Conservation (phyloP, 2,797 vertebrate genomes). For the Acrossocheilus wenchowensis region DNA sequence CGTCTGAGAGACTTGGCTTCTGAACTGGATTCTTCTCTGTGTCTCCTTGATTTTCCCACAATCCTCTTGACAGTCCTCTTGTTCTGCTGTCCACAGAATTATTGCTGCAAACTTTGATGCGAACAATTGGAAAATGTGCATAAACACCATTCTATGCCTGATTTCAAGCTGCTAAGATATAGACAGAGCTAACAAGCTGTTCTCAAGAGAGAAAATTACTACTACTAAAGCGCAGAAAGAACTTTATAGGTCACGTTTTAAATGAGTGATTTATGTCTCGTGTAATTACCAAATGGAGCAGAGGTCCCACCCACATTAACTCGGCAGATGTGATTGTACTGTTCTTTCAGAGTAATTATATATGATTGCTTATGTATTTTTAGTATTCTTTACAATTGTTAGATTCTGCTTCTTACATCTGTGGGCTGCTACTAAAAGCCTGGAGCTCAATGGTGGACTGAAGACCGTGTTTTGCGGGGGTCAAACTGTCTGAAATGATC, state of each 20-base stretch:
- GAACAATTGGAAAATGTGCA: not conserved
- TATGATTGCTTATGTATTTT: conserved; percentile 45
- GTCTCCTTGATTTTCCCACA: conserved; percentile 28
- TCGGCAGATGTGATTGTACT: conserved; percentile 36
- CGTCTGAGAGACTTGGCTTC: conserved; percentile 45
- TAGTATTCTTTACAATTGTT: conserved; percentile 22
- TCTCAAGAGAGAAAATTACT: conserved; percentile 45
- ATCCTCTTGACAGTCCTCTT: not conserved
- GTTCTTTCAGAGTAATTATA: conserved; percentile 44
- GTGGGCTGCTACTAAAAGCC: conserved; percentile 6
- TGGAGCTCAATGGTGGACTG: conserved; percentile 2
- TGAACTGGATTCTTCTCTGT: conserved; percentile 3
- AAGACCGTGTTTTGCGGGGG: not conserved
- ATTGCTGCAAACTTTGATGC: not conserved
- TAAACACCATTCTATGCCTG: not conserved
- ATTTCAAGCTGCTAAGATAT: conserved; percentile 44
- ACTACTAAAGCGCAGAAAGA: conserved; percentile 37
- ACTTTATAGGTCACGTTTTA: conserved; percentile 59
- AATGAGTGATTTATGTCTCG: conserved; percentile 50
- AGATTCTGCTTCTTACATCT: conserved; percentile 9
- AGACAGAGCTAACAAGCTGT: conserved; percentile 36
- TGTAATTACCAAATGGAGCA: conserved; percentile 55
- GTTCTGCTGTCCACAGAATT: conserved; percentile 16
- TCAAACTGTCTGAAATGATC: not conserved
- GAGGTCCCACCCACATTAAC: conserved; percentile 34